Conservation (phyloP, 2,113 vertebrate species). For the Cryptotis parvus region DNA sequence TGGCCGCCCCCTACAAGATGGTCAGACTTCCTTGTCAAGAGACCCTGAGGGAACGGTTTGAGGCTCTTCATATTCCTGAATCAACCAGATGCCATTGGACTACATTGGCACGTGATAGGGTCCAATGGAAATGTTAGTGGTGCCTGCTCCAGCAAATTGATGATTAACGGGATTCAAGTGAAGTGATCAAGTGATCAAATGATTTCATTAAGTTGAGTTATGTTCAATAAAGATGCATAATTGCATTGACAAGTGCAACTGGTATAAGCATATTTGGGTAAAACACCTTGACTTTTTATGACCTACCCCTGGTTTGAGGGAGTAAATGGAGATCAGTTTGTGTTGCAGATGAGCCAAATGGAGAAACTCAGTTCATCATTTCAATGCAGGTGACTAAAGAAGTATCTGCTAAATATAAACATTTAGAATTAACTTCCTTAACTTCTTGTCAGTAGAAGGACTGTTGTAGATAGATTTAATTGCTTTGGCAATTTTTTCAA, state of each 20-base stretch:
- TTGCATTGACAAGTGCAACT: background rate
- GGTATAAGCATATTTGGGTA: background rate
- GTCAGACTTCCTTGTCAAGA: too few relatives aligned
- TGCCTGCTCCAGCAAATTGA: too few relatives aligned
- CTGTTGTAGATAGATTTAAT: background rate
- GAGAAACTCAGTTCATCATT: conserved; percentile 43
- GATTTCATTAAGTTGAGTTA: background rate
- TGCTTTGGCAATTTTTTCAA: conserved; percentile 28
- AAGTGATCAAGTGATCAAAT: too few relatives aligned
- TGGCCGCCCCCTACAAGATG: too few relatives aligned
- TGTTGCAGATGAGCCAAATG: background rate
- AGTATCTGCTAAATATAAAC: conserved; percentile 33
- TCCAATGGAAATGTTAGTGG: too few relatives aligned
- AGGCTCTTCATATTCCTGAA: too few relatives aligned
- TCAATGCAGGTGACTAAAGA: background rate
- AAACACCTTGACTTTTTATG: background rate
- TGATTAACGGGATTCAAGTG: too few relatives aligned
- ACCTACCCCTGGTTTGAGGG: background rate
- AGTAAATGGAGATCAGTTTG: background rate
- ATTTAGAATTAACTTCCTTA: conserved; percentile 7
- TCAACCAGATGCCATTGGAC: too few relatives aligned
- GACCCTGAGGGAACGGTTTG: too few relatives aligned
- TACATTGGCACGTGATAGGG: too few relatives aligned
- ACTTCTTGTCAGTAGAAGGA: conserved; percentile 2
- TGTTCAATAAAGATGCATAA: conserved; percentile 13